Evolutionary conservation across 2,888 invertebrate species (phyloP), one percentile per base, ranked within the genome.

Genomic region (Aleiodes leptofemur): DNA sequence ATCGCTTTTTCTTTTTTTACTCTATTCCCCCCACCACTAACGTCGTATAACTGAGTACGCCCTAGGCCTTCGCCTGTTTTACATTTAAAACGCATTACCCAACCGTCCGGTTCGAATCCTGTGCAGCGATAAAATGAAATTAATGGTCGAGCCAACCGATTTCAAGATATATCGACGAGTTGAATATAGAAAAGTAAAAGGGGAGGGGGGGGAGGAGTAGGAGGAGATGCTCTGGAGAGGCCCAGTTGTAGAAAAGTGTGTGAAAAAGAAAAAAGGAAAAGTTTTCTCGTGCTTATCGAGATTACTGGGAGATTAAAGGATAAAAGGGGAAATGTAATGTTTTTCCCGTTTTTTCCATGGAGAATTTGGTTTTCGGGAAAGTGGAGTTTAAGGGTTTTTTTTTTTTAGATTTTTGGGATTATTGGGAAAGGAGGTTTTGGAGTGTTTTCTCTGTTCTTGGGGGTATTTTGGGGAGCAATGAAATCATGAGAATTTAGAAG

Each of bases 71-170:
- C 82, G 83, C 82, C 88, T 87, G 87, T 87, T 89, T 89, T 88
- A 88, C 89, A 89, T 89, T 88, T 88, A 88, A 87, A 89, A 88
- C 86, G 87, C 88, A 88, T 89, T 88, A 89, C 84, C 83, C 72
- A 66, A 68, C 82, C 83, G 84, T 82, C 83, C 86, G 83, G 80
- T 84, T 84, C 84, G 85, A 88, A 87, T 87, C 85, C 86, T 83
- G 82, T 74, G 81, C 83, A 82, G 84, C 87, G 88, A 88, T 89
- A 88, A 88, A 89, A 88, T 83, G 85, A 88, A 89, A 88, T 89
- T 89, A 89, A 89, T 88, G 89, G 88, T 81, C 80, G 85, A 83
- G 82, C 84, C 83, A 84, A 83, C 84, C 88, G 88, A 86, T 87
- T 78, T 86, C 83, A 80, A 85, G 86, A 88, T 88, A 87, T 85